Evolutionary conservation across 2,113 vertebrate genomes (phyloP).

Genomic region (Sorex araneus): DNA sequence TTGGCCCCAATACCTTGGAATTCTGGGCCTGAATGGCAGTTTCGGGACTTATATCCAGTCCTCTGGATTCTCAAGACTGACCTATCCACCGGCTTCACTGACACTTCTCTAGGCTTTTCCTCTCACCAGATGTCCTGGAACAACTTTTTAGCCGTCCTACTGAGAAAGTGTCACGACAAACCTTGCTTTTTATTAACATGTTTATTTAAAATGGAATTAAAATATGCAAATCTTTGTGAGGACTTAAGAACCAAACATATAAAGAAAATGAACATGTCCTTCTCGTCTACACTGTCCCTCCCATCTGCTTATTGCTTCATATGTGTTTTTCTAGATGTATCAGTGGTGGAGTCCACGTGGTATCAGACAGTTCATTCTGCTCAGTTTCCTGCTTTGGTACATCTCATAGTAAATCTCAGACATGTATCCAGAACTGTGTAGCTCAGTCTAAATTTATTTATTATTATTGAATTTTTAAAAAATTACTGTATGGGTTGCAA

Average conservation of each 20-base stretch:
- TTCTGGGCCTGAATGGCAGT: neutral
- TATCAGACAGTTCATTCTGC: fast-evolving
- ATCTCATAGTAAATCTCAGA: neutral
- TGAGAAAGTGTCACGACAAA: neutral
- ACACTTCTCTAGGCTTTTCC: neutral
- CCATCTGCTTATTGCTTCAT: neutral
- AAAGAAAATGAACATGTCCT: neutral
- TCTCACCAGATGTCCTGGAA: fast-evolving
- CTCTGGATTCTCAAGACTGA: neutral
- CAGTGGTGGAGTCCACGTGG: fast-evolving
- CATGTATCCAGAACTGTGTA: neutral
- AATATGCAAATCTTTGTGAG: neutral
- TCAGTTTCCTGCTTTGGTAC: neutral
- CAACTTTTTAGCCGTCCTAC: neutral
- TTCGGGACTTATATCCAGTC: neutral
- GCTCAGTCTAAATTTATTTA: neutral
- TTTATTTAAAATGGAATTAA: neutral
- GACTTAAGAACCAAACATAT: neutral
- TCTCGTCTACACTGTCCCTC: neutral
- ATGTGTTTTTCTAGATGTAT: neutral
- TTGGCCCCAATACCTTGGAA: too few relatives aligned
- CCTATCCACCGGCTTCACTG: neutral
- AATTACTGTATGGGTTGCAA: neutral
- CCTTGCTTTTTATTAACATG: neutral
- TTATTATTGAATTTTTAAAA: neutral